A percentile compares a stretch with the other conserved stretches of the same genome.
phyloP scores from a whole-genome alignment of 2,113 vertebrate genomes.

The Zapus hudsonius region DNA sequence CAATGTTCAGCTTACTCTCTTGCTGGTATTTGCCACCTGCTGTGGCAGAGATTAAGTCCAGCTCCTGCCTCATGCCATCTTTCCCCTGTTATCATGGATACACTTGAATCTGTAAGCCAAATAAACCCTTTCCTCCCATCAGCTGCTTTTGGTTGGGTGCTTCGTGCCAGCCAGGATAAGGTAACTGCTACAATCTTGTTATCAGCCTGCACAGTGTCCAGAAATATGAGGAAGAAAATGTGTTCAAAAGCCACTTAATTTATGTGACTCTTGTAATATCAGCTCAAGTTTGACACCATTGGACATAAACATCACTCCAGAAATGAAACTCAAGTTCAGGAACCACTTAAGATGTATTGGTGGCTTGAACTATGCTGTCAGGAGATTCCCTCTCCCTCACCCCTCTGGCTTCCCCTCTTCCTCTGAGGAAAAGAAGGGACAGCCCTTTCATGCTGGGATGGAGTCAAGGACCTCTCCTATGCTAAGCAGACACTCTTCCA shows the following conservation, averaged over 20 bases:
- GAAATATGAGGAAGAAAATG: background rate
- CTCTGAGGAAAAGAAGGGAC: too few relatives aligned
- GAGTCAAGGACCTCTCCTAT: background rate
- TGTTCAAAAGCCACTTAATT: background rate
- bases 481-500: background rate
- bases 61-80: too few relatives aligned
- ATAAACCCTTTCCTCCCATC: too few relatives aligned
- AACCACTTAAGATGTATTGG: background rate
- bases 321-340: background rate
- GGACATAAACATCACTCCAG: background rate
- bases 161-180: too few relatives aligned
- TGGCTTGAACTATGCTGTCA: background rate
- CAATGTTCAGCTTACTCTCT: too few relatives aligned
- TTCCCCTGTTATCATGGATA: too few relatives aligned
- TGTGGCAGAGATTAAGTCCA: too few relatives aligned
- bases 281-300: background rate
- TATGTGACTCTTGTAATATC: background rate
- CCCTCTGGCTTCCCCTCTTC: too few relatives aligned
- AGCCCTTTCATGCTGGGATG: background rate
- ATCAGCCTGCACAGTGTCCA: background rate
- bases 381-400: background rate
- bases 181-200: too few relatives aligned
- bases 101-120: too few relatives aligned
- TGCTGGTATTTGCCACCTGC: too few relatives aligned
- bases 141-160: too few relatives aligned